phyloP scores from a whole-genome alignment of 2,797 vertebrate genomes.

The Peromyscus attwateri region DNA sequence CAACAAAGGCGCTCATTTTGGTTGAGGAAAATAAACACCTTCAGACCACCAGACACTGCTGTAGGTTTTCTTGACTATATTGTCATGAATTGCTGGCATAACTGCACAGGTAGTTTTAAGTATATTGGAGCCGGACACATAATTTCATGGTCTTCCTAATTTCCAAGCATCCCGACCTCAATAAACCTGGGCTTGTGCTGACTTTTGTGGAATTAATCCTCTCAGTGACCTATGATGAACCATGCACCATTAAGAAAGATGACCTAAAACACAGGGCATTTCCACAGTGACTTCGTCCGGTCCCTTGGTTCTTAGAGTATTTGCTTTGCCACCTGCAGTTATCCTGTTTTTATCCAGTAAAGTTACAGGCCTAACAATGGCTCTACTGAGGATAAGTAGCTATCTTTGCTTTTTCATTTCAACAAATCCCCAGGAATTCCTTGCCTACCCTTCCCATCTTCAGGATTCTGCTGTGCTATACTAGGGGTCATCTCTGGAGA shows the following conservation, averaged over 20 bases:
- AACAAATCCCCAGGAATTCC: not conserved
- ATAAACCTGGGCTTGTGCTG: not conserved
- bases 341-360: not conserved
- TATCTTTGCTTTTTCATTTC: not conserved
- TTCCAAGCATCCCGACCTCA: conserved; percentile 1
- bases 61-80: not conserved
- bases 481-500: not conserved
- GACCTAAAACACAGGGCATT: conserved; percentile 25
- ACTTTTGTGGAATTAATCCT: not conserved
- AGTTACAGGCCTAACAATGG: not conserved
- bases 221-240: conserved; percentile 29
- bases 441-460: not conserved
- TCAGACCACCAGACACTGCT: not conserved
- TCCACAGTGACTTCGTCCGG: conserved; percentile 46
- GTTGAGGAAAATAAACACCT: conserved; percentile 18
- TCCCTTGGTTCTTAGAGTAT: conserved; percentile 50
- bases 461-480: not conserved
- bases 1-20: not conserved
- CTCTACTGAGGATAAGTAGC: not conserved
- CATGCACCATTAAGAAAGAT: not conserved
- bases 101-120: not conserved
- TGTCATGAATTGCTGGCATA: not conserved
- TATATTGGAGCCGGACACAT: not conserved
- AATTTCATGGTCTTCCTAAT: not conserved
- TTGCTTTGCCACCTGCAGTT: not conserved